Evolutionary conservation across 2,888 invertebrate genomes (phyloP).

Genomic region (Entomobrya multifasciata): DNA sequence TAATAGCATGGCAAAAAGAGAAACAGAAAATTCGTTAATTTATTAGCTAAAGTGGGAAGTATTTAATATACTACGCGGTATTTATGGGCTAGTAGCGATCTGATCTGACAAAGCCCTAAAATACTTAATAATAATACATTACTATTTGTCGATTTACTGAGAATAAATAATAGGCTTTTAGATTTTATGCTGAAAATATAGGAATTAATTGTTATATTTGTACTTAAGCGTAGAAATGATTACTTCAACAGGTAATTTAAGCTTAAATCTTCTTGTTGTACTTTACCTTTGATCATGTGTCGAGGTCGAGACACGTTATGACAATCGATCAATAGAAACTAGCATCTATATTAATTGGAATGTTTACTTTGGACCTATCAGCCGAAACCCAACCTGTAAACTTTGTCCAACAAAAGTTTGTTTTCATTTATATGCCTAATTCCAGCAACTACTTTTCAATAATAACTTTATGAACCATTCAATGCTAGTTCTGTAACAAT

Average conservation of each 20-base stretch:
- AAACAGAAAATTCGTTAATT: conserved; percentile 4
- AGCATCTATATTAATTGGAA: too few relatives aligned
- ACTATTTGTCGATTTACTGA: too few relatives aligned
- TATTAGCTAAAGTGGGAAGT: conserved; percentile 19
- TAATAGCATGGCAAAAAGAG: not conserved
- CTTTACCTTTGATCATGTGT: too few relatives aligned
- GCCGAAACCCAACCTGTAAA: too few relatives aligned
- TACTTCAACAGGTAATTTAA: too few relatives aligned
- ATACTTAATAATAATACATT: not conserved
- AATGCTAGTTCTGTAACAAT: not conserved
- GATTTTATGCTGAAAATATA: not conserved
- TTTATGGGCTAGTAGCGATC: not conserved
- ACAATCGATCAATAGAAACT: too few relatives aligned
- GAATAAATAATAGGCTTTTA: not conserved
- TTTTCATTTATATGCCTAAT: too few relatives aligned
- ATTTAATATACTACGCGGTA: not conserved
- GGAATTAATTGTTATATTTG: not conserved
- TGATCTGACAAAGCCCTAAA: not conserved
- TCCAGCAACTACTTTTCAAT: too few relatives aligned
- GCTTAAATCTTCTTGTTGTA: too few relatives aligned
- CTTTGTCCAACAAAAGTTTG: too few relatives aligned
- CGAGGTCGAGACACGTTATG: too few relatives aligned
- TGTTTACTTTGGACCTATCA: too few relatives aligned
- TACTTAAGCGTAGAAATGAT: not conserved
- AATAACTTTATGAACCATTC: not conserved